These are phyloP conservation scores for Crotalus viridis DNA, from an alignment of 2,113 vertebrate species.

Conservation along the genomic window DNA sequence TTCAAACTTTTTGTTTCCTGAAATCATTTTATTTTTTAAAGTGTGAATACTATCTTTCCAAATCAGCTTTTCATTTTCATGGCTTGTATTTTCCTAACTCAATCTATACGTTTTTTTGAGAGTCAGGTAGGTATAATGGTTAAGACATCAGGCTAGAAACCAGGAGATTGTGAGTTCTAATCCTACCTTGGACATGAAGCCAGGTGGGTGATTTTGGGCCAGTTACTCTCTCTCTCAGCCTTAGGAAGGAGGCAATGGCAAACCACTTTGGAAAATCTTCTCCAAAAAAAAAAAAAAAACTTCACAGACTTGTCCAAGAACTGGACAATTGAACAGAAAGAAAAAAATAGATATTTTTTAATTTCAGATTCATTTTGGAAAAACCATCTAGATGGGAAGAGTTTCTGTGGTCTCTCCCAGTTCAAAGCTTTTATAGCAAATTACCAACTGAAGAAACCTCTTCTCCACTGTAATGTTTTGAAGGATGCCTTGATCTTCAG, in stretches of 20 bases:
- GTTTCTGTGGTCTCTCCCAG: background rate
- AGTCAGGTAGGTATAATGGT: background rate
- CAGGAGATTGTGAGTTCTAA: background rate
- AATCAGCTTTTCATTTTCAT: background rate
- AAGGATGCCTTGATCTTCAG: background rate
- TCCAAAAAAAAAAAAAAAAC: too few relatives aligned
- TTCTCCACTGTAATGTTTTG: background rate
- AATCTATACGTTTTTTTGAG: background rate
- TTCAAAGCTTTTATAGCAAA: background rate
- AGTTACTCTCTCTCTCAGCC: background rate
- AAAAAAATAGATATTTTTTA: background rate
- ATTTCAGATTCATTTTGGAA: background rate
- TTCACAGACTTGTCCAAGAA: background rate
- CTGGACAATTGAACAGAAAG: background rate
- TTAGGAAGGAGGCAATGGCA: background rate
- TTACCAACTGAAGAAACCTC: background rate
- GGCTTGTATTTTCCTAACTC: background rate
- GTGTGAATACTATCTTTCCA: background rate
- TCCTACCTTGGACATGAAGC: background rate
- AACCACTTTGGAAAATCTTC: background rate
- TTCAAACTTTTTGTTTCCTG: background rate
- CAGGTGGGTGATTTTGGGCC: background rate
- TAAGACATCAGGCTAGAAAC: background rate
- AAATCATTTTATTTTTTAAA: background rate
- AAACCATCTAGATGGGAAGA: background rate